phyloP scores from a whole-genome alignment of 1,140 invertebrate genomes.

The Bombyx mori region ASM3026992v2 NC_085112.1:16181501-16182000 shows the following conservation, averaged over 20 bases:
- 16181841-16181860: slow-evolving; percentile 21
- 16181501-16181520: slow-evolving; percentile 35
- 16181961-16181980: no score
- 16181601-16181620: slow-evolving; percentile 1
- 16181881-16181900: no score
- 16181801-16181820: slow-evolving; percentile 21
- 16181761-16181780: slow-evolving; percentile 32
- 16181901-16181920: no score
- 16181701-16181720: slow-evolving; percentile 26
- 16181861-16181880: slow-evolving; percentile 6
- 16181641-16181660: no score
- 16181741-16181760: slow-evolving; percentile 11
- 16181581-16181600: slow-evolving; percentile 25
- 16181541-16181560: slow-evolving; percentile 27
- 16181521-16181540: slow-evolving; percentile 32
- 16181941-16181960: no score
- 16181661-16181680: background rate
- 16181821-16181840: slow-evolving; percentile 30
- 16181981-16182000: no score
- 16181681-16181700: slow-evolving; percentile 33
- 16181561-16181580: slow-evolving; percentile 24
- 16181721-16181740: slow-evolving; percentile 12
- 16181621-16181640: no score
- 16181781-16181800: slow-evolving; percentile 27
- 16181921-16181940: no score